phyloP scores from a whole-genome alignment of 2,888 invertebrate genomes.

The Taphrorychus bicolor region DNA sequence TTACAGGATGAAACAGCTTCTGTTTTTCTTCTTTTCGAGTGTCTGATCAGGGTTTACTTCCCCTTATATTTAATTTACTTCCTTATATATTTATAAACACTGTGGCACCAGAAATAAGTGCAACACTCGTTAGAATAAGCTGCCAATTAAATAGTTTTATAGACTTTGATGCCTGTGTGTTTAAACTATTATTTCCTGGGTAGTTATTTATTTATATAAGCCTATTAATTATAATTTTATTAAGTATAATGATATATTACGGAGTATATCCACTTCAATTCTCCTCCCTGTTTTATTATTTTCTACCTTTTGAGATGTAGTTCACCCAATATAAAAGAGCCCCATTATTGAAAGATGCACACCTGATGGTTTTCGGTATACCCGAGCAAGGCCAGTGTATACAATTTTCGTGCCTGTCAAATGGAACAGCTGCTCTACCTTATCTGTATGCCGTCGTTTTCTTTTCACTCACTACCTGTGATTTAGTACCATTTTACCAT shows the following conservation, averaged over 20 bases:
- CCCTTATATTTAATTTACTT: neutral
- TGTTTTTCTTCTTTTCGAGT: slow-evolving; percentile 13
- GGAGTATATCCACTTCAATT: too few relatives aligned
- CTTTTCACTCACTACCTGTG: slow-evolving; percentile 53
- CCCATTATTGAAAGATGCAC: slow-evolving; percentile 20
- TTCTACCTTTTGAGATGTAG: neutral
- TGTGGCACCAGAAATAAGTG: neutral
- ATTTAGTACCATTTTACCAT: slow-evolving; percentile 51
- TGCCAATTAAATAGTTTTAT: too few relatives aligned
- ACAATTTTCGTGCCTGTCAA: slow-evolving; percentile 42
- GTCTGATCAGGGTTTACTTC: neutral
- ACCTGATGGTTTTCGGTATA: slow-evolving; percentile 28
- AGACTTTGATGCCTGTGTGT: too few relatives aligned
- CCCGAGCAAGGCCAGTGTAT: slow-evolving; percentile 21
- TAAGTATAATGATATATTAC: too few relatives aligned
- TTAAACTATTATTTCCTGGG: neutral
- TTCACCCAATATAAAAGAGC: slow-evolving; percentile 2
- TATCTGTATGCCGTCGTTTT: slow-evolving; percentile 41
- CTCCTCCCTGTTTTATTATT: neutral
- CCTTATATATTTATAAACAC: neutral
- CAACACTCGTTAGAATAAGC: neutral
- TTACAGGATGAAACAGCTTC: slow-evolving; percentile 33
- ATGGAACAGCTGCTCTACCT: slow-evolving; percentile 44
- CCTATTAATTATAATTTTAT: too few relatives aligned
- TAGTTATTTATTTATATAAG: neutral